Evolutionary conservation across 2,888 invertebrate genomes (phyloP), one percentile per base, ranked within the genome.

Genomic region (Abrostola tripartita): DNA sequence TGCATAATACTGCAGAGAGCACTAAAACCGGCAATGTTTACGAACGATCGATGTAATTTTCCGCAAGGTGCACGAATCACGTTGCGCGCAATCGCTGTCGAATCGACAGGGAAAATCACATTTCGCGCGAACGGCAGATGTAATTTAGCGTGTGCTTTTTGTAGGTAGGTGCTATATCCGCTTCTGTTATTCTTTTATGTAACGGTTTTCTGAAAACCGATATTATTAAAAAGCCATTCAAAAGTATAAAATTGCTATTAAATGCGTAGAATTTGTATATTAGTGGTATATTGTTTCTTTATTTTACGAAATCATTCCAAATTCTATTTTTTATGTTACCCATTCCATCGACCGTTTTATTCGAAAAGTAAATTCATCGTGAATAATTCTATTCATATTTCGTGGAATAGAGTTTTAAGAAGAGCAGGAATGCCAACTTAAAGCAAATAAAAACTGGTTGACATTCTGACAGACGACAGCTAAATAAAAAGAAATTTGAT

Each of bases 401-500:
- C 2, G 14, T 47, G 5, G 5, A 7, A 9, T 9, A 10, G 14
- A 47, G 9, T 14, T 47, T 47, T 24, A 44, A 9, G 8, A 12
- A 24, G 5, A 47, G 0, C 50, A 58, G 44, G 8, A 10, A 52
- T 78, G 68, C 84, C 84, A 86, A 85, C 82, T 12, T 76, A 11
- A 52, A 10, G 5, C 61, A 42, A 54, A 40, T 52, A 49, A 68
- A 66, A 71, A 67, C 64, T 42, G 53, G 68, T 68, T 86, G 86
- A 24, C 24, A 24, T 24, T 24, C 4, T 24, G 24, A 85, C 85
- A 86, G 73, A 42, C 76, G 72, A 76, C 88, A 89, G 86, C 81
- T 86, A 84, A 88, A 85, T 86, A 88, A 88, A 90, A 92, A 90
- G 82, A 89, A 91, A 89, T 88, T 90, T 88, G 89, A 89, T 91